Conservation (phyloP, 1,140 invertebrate species). For the Drosophila paulistorum region DNA sequence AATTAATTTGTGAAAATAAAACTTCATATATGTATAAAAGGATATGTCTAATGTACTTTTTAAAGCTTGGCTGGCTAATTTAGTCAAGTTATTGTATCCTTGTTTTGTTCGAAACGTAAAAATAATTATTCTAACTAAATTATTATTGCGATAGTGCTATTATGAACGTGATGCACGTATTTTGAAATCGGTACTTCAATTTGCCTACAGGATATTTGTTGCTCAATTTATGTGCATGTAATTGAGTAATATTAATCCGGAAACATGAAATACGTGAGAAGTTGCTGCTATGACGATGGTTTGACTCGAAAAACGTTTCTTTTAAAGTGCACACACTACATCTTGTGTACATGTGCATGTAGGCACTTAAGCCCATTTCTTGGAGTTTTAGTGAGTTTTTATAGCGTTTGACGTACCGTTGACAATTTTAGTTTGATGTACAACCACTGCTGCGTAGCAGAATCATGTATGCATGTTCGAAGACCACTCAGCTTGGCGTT, state of each 20-base stretch:
- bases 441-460: constrained; percentile 57
- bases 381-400: constrained; percentile 68
- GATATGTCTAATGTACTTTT: too few species aligned
- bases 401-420: constrained; percentile 76
- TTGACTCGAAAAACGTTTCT: constrained; percentile 42
- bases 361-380: constrained; percentile 69
- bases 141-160: too few species aligned
- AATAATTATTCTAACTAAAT: too few species aligned
- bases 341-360: constrained; percentile 51
- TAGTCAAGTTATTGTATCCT: too few species aligned
- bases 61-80: too few species aligned
- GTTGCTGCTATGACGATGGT: constrained; percentile 31
- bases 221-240: constrained; percentile 29
- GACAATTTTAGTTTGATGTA: constrained; percentile 74
- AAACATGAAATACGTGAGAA: constrained; percentile 83
- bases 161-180: neutral
- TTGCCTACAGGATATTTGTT: constrained; percentile 6
- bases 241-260: constrained; percentile 55
- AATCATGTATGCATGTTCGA: constrained; percentile 41
- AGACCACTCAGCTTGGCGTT: constrained; percentile 45
- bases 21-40: too few species aligned
- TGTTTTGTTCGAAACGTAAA: too few species aligned
- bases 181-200: neutral
- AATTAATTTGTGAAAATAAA: too few species aligned
- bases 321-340: constrained; percentile 24